These are phyloP conservation scores for Urosaurus nigricauda DNA, from an alignment of 2,797 vertebrate species.

Conservation along the genomic window DNA sequence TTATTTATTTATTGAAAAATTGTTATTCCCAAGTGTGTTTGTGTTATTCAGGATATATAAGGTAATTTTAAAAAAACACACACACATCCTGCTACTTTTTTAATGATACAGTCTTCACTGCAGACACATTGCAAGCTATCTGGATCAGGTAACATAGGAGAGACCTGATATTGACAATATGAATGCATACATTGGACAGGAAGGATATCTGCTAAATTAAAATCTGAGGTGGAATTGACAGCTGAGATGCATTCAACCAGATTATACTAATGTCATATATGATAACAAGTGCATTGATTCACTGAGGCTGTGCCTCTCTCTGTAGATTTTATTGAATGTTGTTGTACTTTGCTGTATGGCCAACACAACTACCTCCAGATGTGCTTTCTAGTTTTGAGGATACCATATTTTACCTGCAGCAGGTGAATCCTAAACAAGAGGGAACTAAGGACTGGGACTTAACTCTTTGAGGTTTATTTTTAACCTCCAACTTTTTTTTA, in stretches of 20 bases:
- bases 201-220: neutral
- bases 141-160: fast-evolving
- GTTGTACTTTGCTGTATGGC: too few species aligned
- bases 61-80: conserved; percentile 8
- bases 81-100: neutral
- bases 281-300: neutral
- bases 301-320: neutral
- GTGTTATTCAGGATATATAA: neutral
- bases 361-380: too few species aligned
- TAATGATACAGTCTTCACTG: neutral
- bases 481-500: too few species aligned
- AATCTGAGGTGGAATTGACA: fast-evolving
- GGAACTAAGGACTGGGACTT: too few species aligned
- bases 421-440: too few species aligned
- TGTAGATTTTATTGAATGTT: neutral
- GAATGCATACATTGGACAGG: fast-evolving
- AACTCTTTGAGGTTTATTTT: too few species aligned
- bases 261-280: neutral
- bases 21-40: fast-evolving
- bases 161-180: neutral
- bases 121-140: neutral
- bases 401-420: too few species aligned
- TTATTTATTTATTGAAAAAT: conserved; percentile 37
- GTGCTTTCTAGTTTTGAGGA: too few species aligned
- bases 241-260: neutral